Evolutionary conservation across 2,888 invertebrate genomes (phyloP), one percentile per base, ranked within the genome.

Genomic region (Nematopogon swammerdamellus): DNA sequence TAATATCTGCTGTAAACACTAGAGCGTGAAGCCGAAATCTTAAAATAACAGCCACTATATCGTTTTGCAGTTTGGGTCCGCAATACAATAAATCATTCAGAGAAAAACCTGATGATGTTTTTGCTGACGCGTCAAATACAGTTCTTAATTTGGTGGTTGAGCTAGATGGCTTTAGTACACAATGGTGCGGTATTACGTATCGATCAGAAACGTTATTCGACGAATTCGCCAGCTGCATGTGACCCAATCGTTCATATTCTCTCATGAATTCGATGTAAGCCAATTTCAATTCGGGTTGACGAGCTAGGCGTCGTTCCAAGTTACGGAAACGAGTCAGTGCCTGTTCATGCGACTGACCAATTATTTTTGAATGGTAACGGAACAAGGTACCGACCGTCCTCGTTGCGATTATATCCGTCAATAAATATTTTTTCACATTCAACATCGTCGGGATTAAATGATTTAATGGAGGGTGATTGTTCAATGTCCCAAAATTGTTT

Each of bases 41-140:
- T 1, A 57, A 19, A 1, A 57, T 42, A 16, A 60, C 48, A 1
- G 54, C 36, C 10, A 51, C 54, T 6, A 60, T 52, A 36, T 59
- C 59, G 1, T 55, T 42, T 53, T 59, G 59, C 5, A 61, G 51
- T 3, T 51, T 55, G 1, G 58, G 57, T 10, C 58, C 59, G 2
- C 51, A 48, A n/a, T 55, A 44, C 6, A 61, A 44, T 6, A 49
- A 44, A 42, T 50, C 57, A 48, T 56, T 60, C 47, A 46, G 51
- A 18, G 51, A 54, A 1, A 16, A 14, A 2, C 49, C 52, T 1
- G 57, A 53, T 3, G 52, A 45, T 2, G 57, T 46, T 19, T 53
- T 49, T 1, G 54, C 55, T 1, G 58, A 59, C 1, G 55, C 59
- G 50, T 59, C 57, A 42, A 59, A 59, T 3, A 59, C 59, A 0